Conservation (phyloP, 2,888 invertebrate genomes). For the Noctua fimbriata region DNA sequence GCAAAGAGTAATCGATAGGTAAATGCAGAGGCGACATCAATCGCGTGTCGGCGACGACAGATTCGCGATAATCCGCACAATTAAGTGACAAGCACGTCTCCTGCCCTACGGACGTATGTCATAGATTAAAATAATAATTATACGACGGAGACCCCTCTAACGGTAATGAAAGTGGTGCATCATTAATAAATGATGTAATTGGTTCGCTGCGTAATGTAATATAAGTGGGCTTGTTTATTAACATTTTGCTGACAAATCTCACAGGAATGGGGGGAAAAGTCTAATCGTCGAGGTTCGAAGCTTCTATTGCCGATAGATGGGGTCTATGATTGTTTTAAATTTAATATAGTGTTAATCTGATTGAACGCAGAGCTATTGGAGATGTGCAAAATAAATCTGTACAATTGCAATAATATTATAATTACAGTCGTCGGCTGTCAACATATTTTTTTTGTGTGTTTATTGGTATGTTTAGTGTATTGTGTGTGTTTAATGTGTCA, state of each 20-base stretch:
- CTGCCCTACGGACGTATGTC: slow-evolving; percentile 51
- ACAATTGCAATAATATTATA: not conserved
- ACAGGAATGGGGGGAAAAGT: not conserved
- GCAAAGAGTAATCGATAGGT: slow-evolving; percentile 67
- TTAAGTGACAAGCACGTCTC: slow-evolving; percentile 79
- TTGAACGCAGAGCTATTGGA: not conserved
- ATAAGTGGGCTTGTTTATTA: slow-evolving; percentile 17
- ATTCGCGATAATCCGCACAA: slow-evolving; percentile 81
- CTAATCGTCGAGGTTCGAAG: not conserved
- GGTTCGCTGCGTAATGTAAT: slow-evolving; percentile 1
- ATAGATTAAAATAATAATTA: slow-evolving; percentile 61
- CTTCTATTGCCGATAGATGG: not conserved
- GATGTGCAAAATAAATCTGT: not conserved
- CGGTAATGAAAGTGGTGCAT: slow-evolving; percentile 42
- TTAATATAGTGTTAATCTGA: not conserved
- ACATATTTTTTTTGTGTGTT: no score
- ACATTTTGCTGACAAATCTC: slow-evolving; percentile 8
- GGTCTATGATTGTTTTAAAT: no score
- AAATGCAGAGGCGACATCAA: slow-evolving; percentile 66
- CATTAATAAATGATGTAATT: slow-evolving; percentile 34
- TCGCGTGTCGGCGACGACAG: slow-evolving; percentile 67
- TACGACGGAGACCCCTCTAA: slow-evolving; percentile 18
- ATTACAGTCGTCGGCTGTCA: no score
- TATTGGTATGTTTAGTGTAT: no score
- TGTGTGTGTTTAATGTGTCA: no score